Evolutionary conservation across 2,113 vertebrate species (phyloP).

Genomic region (Dendrocopos noguchii): DNA sequence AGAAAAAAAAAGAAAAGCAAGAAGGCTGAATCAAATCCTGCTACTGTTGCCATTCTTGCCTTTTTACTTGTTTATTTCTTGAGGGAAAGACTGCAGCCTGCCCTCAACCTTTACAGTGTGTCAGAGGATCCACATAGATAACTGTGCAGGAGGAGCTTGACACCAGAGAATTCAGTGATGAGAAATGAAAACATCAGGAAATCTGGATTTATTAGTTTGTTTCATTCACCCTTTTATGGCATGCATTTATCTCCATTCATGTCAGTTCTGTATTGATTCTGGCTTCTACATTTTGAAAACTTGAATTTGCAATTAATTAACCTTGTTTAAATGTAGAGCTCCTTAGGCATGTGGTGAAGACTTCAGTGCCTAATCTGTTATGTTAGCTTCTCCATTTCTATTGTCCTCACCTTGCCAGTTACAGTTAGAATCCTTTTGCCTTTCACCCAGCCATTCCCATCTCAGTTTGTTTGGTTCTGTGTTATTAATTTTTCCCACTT

Average conservation of each 20-base stretch:
- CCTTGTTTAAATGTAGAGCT: not conserved
- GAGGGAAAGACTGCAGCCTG: not conserved
- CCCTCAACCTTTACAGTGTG: not conserved
- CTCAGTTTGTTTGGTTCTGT: not conserved
- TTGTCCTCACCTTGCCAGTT: not conserved
- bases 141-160: not conserved
- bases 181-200: not conserved
- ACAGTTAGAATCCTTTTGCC: not conserved
- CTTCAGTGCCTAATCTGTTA: not conserved
- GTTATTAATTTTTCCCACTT: not conserved
- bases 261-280: not conserved
- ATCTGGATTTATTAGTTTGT: not conserved
- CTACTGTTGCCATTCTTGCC: not conserved
- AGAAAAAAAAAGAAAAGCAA: not conserved
- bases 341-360: too few relatives aligned
- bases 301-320: not conserved
- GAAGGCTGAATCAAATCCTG: not conserved
- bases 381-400: not conserved
- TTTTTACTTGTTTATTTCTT: not conserved
- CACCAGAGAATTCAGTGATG: not conserved
- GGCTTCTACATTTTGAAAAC: not conserved
- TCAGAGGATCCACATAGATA: not conserved
- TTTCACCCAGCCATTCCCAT: not conserved
- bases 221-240: not conserved
- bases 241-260: accelerated